Base-by-base conservation (phyloP, 2,888 invertebrate species). In the Xanthorhoe designata region DNA sequence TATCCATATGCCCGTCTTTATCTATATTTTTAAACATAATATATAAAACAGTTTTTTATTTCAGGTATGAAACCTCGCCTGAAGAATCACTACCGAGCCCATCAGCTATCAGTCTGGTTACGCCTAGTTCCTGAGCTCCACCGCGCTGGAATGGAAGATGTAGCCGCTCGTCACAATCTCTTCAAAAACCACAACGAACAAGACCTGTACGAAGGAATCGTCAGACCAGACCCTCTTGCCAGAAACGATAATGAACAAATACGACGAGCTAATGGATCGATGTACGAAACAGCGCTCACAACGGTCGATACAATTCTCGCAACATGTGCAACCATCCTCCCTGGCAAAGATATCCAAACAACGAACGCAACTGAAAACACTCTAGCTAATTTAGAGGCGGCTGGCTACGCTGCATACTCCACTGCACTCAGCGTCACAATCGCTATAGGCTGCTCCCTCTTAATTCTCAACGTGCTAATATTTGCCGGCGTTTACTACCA, bases 51-150 rank as follows among this genome's bases (percentile, higher is more conserved):
- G 4, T 55, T 3, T 9, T 62, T 71, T 88, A 78, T 77, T 87
- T 0, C 94, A 98, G 98, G 98, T 75, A 96, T 97, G 95, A 98
- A 98, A 83, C 97, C 98, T 0, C 96, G 97, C 69, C 95, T 98
- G 90, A 98, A 97, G 85, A 98, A 98, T 86, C 98, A 98, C 92
- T 99, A 98, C 91, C 95, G 98, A 56, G 98, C 98, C 1, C 98
- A 98, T 89, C 98, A 98, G 84, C 94, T 99, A 57, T 98, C 98
- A 54, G 97, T 99, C 52, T 99, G 99, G 99, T 91, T 98, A 8
- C 96, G 98, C 6, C 95, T 99, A 7, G 97, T 99, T 54, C 99
- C 99, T 0, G 98, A 98, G 86, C 94, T 98, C 0, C 97, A 98
- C 84, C 94, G 97, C 61, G 96, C 97, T 0, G 97, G 97, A 3